Base-by-base conservation (phyloP, 2,113 vertebrate genomes). In the Tenrec ecaudatus region DNA sequence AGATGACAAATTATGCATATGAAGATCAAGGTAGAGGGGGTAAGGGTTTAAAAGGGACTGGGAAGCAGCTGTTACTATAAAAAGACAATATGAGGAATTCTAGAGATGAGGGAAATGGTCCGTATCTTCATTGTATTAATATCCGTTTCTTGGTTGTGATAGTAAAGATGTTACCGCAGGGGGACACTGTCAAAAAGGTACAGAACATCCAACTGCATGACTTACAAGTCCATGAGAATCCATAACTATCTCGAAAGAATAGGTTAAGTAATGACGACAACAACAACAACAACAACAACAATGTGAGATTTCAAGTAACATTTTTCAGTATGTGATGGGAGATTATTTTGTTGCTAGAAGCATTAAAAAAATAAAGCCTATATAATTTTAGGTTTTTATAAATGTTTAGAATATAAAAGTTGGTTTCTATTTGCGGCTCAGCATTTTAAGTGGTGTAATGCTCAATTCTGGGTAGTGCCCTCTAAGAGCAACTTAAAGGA, bases 321-420 rank as follows among this genome's bases (percentile, higher is more conserved):
- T 86, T 77, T 88, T 90, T 9, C 2, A 81, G 5, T 43, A 14
- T 76, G 25, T 81, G 69, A 88, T 81, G 27, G 90, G 90, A 83
- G 76, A 31, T 27, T 90, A 29, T 40, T 82, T 6, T 73, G 22
- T 86, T 82, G 71, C 88, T 79, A 90, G 90, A 80, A 79, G 75
- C 31, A 81, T 82, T 68, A 36, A 68, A 75, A 80, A 92, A 76
- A 79, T 66, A 81, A 78, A 89, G 86, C 27, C 38, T 84, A 6
- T 95, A 17, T 92, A 94, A 93, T 95, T 96, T 90, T 77, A 92
- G 86, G 36, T 29, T 93, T 73, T 17, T 62, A 47, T 81, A 73
- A 84, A 27, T 93, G n/a, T 64, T 62, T 92, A 66, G 57, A 79
- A 60, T 66, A 86, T 36, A 80, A 71, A 90, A 60, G 36, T 29